Evolutionary conservation across 2,113 vertebrate genomes (phyloP).

Genomic region (Urocolius indicus): DNA sequence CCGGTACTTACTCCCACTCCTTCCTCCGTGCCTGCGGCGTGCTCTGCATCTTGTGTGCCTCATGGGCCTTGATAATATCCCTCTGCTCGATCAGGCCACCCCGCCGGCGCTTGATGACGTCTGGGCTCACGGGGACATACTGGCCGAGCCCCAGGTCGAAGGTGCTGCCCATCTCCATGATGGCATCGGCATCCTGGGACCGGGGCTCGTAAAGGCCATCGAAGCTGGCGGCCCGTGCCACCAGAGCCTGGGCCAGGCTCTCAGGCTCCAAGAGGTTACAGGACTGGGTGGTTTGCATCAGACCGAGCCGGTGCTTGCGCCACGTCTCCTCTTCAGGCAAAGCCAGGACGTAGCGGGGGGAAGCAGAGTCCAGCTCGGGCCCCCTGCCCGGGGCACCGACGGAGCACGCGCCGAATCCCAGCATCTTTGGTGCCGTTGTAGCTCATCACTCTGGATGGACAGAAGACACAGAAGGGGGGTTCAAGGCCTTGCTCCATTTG

Average conservation of each 20-base stretch:
- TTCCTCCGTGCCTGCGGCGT: slow-evolving; percentile 95
- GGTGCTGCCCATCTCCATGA: slow-evolving; percentile 53
- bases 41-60: slow-evolving; percentile 98
- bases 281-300: slow-evolving; percentile 76
- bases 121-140: slow-evolving; percentile 85
- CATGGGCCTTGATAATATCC: slow-evolving; percentile 95
- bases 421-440: slow-evolving; percentile 81
- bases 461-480: not conserved
- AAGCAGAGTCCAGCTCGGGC: slow-evolving; percentile 62
- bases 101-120: slow-evolving; percentile 89
- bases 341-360: slow-evolving; percentile 77
- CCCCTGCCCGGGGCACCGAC: slow-evolving; percentile 68
- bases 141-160: slow-evolving; percentile 70
- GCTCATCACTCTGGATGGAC: slow-evolving; percentile 87
- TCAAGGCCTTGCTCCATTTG: not conserved
- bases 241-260: slow-evolving; percentile 77
- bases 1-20: slow-evolving; percentile 95
- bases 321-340: slow-evolving; percentile 85
- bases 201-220: slow-evolving; percentile 81
- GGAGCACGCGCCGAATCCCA: slow-evolving; percentile 85
- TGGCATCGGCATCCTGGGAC: slow-evolving; percentile 71
- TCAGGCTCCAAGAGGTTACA: slow-evolving; percentile 82
- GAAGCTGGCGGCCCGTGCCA: slow-evolving; percentile 79
- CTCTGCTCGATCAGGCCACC: slow-evolving; percentile 94
- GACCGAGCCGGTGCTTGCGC: slow-evolving; percentile 82